phyloP scores from a whole-genome alignment of 1,140 invertebrate species.

The Spodoptera frugiperda region DNA sequence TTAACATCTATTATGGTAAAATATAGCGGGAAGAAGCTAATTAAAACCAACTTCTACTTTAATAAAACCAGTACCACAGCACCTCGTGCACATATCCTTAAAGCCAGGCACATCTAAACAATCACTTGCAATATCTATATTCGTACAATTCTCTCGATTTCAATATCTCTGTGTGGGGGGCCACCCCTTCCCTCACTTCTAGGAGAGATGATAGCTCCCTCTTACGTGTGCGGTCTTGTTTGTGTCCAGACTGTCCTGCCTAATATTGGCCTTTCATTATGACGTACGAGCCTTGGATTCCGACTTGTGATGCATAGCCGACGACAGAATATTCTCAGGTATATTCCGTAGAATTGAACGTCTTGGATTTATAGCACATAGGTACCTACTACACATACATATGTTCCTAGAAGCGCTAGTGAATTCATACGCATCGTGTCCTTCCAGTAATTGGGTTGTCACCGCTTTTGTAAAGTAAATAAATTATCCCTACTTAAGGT shows the following conservation, averaged over 20 bases:
- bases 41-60: no score
- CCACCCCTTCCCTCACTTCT: conserved; percentile 60
- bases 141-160: conserved; percentile 52
- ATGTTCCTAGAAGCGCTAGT: no score
- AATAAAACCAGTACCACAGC: no score
- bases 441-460: no score
- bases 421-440: no score
- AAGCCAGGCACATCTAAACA: conserved; percentile 39
- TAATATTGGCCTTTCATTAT: conserved; percentile 79
- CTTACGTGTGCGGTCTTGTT: conserved; percentile 81
- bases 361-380: not conserved
- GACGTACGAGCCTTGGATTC: conserved; percentile 59
- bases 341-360: conserved; percentile 10
- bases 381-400: no score
- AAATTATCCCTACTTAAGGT: not conserved
- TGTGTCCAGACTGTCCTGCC: conserved; percentile 72
- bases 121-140: conserved; percentile 48
- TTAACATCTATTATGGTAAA: no score
- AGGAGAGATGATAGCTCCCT: conserved; percentile 71
- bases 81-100: not conserved
- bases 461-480: no score
- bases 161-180: conserved; percentile 53
- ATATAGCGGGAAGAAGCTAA: no score
- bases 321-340: conserved; percentile 23
- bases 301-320: conserved; percentile 54